These are phyloP conservation scores for Cladorhizidae sp. DNA, from an alignment of 37 sponge, comb jelly and placozoan species.

Conservation along the genomic window DNA sequence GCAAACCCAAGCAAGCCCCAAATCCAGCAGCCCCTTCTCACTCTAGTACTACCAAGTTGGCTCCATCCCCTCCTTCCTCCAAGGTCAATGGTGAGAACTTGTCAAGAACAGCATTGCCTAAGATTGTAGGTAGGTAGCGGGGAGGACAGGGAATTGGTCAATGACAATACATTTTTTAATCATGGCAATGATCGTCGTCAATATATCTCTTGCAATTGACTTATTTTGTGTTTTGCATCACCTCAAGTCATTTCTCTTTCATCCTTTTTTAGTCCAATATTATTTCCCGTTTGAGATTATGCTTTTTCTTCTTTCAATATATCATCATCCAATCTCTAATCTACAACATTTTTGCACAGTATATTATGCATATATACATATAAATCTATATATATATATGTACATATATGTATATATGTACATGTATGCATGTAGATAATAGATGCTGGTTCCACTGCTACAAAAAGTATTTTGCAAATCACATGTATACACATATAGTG, in stretches of 20 bases:
- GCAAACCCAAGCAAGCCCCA: conserved; percentile 44
- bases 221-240: neutral
- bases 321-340: too few relatives aligned
- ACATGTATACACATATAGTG: too few relatives aligned
- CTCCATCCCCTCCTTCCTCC: conserved; percentile 34
- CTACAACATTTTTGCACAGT: too few relatives aligned
- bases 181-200: neutral
- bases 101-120: conserved; percentile 85
- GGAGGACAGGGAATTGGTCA: neutral
- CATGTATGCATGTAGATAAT: too few relatives aligned
- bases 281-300: too few relatives aligned
- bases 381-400: too few relatives aligned
- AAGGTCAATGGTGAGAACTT: conserved; percentile 35
- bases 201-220: neutral
- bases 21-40: conserved; percentile 21
- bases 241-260: neutral
- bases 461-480: too few relatives aligned
- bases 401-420: too few relatives aligned
- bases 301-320: too few relatives aligned
- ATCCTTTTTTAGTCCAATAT: neutral
- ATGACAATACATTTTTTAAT: neutral
- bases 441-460: too few relatives aligned
- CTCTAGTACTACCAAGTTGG: neutral
- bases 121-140: conserved; percentile 83
- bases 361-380: too few relatives aligned